Conservation (phyloP, 2,888 invertebrate species). For the Sacculina carcini region DNA sequence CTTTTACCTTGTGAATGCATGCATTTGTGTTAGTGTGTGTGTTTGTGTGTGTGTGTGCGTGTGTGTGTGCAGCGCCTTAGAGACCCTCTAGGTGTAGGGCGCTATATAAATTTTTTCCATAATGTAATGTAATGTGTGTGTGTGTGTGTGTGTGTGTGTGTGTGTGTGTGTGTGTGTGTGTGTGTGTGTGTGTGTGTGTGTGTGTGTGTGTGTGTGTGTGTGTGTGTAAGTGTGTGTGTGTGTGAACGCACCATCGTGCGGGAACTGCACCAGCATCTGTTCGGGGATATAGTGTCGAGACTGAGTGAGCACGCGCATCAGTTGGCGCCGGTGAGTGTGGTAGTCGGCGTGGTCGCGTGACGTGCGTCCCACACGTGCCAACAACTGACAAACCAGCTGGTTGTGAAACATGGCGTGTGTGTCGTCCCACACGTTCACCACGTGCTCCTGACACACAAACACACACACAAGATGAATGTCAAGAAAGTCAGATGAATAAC, state of each 20-base stretch:
- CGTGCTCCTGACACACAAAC: conserved; percentile 38
- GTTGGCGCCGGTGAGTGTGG: conserved; percentile 20
- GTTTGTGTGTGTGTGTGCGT: too few species aligned
- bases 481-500: not conserved
- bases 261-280: conserved; percentile 58
- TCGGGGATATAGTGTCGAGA: conserved; percentile 63
- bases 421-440: conserved; percentile 72
- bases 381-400: conserved; percentile 61
- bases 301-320: conserved; percentile 50
- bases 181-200: too few species aligned
- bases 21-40: too few species aligned
- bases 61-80: too few species aligned
- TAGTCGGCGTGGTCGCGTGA: conserved; percentile 18
- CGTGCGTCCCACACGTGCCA: conserved; percentile 31
- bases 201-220: too few species aligned
- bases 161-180: too few species aligned
- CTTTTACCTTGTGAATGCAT: too few species aligned
- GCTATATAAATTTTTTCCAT: too few species aligned
- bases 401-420: conserved; percentile 64
- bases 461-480: not conserved
- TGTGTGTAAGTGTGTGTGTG: not conserved
- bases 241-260: conserved; percentile 29
- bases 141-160: too few species aligned
- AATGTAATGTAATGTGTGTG: too few species aligned
- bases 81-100: too few species aligned